Base-by-base conservation (phyloP, 2,113 vertebrate genomes). In the Baryphthengus martii region DNA sequence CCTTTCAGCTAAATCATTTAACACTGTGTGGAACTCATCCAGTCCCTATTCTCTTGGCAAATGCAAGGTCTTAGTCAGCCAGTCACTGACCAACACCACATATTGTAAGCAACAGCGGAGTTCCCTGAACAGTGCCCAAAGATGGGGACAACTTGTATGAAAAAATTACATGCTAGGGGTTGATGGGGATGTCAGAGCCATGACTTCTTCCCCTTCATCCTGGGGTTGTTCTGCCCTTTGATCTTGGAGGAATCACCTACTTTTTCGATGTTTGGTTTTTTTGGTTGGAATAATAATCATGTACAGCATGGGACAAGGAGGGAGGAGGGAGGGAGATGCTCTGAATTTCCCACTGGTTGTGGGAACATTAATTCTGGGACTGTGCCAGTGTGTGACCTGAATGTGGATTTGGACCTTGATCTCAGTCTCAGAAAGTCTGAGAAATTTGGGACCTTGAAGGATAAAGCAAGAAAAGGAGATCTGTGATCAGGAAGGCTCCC, bases 1-100 rank as follows among this genome's bases (percentile, higher is more conserved):
- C 26, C 58, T 88, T 58, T 45, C 58, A 78, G 68, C 72, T 50
- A 68, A 84, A 50, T 86, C 73, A 40, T 53, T 78, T 74, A 85
- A 62, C 87, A 70, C 35, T 76, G 66, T 9, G 28, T 62, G 83
- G 70, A 72, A 44, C 67, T 75, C 78, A 53, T n/a, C 49, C 58
- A 66, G 35, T 23, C 28, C 2, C 2, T 75, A 10, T 39, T 68
- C 66, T 87, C 68, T 44, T 55, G 59, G 77, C 21, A 83, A 78
- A 42, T 3, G 8, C 24, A 39, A 85, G 59, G 80, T 47, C 74
- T 73, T 42, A 49, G 24, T 28, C 45, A 42, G 37, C 17, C 33
- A 76, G n/a, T 7, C 61, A 59, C n/a, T 9, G 53, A 33, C 63
- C 1, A 7, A 24, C 52, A 49, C 12, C 75, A 9, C 0, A 1